These are phyloP conservation scores for Thalpophila matura DNA, from an alignment of 2,888 invertebrate species.

Conservation along the genomic window DNA sequence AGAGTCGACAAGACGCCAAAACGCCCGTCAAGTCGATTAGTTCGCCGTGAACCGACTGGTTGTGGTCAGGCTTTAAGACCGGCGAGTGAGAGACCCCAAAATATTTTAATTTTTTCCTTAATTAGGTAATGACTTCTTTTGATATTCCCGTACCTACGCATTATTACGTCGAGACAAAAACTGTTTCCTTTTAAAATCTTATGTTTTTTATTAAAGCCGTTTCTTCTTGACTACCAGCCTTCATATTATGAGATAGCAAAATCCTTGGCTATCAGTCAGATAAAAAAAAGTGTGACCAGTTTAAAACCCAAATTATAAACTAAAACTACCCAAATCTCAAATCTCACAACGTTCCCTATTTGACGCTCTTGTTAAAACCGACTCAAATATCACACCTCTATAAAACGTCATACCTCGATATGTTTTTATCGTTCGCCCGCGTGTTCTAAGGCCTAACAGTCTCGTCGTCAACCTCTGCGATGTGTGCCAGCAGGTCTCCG, in stretches of 20 bases:
- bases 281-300: not conserved
- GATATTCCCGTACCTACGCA: not conserved
- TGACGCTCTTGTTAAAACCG: constrained; percentile 14
- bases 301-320: not conserved
- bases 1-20: constrained; percentile 38
- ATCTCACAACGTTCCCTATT: constrained; percentile 1
- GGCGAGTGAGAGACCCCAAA: constrained; percentile 9
- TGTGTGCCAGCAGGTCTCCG: constrained; percentile 84
- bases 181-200: not conserved
- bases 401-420: constrained; percentile 28
- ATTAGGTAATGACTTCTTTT: not conserved
- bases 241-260: no score
- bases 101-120: not conserved
- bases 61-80: constrained; percentile 33
- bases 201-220: not conserved
- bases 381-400: constrained; percentile 37
- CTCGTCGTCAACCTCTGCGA: constrained; percentile 59
- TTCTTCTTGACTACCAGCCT: not conserved
- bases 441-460: constrained; percentile 57
- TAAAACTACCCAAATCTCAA: not conserved
- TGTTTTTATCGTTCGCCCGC: constrained; percentile 60
- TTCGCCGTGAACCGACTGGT: constrained; percentile 17
- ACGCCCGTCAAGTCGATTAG: constrained; percentile 44
- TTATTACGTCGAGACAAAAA: not conserved
- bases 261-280: not conserved